Evolutionary conservation across 2,113 vertebrate genomes (phyloP), one percentile per base, ranked within the genome.

Genomic region (Salminus brasiliensis): DNA sequence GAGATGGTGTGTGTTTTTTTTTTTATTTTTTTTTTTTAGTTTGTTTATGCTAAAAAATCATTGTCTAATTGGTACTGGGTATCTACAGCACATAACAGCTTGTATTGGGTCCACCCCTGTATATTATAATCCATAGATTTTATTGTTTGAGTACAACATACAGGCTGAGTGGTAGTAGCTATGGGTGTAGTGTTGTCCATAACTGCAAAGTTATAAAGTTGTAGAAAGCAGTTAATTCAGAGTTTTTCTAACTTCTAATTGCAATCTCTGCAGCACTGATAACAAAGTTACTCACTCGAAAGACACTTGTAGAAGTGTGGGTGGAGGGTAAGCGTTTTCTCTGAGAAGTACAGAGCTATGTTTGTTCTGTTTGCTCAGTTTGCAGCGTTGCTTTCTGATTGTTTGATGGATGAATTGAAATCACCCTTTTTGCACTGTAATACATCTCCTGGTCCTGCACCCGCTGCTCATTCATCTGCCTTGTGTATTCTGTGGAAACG

Each of bases 381-480:
- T 9, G 10, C 23, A 13, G 6, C 16, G 36, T 23, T 27, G 60
- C 69, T 27, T 52, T 41, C 16, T 9, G 11, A 30, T 6, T 18
- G 18, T 41, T 29, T 55, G 36, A 60, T 62, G 11, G 8, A 55
- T 65, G 73, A 63, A 65, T 55, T 49, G 1, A 27, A 36, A 68
- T 68, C 47, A 47, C 9, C 32, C 59, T 23, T 3, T 41, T 62
- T 34, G 52, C 73, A 32, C 12, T 65, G 59, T 75, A 53, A 76
- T 66, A 23, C 29, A 53, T 66, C 74, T 66, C 60, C 5, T 12
- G 66, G 32, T 32, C 4, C 8, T 2, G 15, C 5, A 25, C 18
- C 30, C 32, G 25, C 30, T 7, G 10, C 62, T 66, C 60, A 39
- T 66, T 76, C 74, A 76, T 76, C 74, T 53, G 25, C 34, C 4